Base-by-base conservation (phyloP, 2,888 invertebrate genomes). In the Leptura quadrifasciata region DNA sequence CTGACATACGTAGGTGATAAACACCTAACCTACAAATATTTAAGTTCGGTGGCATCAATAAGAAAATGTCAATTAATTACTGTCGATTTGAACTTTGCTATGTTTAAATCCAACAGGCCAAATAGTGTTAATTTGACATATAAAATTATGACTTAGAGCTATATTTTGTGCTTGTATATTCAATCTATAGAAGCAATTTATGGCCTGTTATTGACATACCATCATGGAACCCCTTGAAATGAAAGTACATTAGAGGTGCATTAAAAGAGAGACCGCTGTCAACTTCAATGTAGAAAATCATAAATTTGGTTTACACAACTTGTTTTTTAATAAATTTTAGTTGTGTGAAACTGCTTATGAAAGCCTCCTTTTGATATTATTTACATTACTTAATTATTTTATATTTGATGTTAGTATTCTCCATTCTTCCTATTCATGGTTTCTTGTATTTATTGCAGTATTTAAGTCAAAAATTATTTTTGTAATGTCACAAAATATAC, bases 391-490 rank as follows among this genome's bases (percentile, higher is more conserved):
- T 69, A 58, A 58, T 58, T 58, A 39, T 58, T 58, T 47, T 47
- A 5, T 39, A 39, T 39, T 54, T 15, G 18, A 21, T 55, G n/a
- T 9, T 35, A n/a, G 10, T 9, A 24, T 67, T 31, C 20, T 35
- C 20, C 35, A 68, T 68, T 68, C 31, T 68, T 55, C 18, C 31
- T 52, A 15, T 15, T n/a, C 47, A 21, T 69, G 15, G 39, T 31
- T 20, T 55, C 20, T 5, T 39, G n/a, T 68, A 68, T 69, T 69
- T 69, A 58, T 69, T 69, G 35, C 31, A 57, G 17, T 58, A 69
- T 39, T 58, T 69, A 69, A 35, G 54, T 69, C 21, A 31, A 54
- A 69, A 54, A 27, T 55, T 69, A 69, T 69, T 69, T 69, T 69
- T 69, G 69, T 69, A 69, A 39, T 65, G 54, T 65, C 52, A 65